Percentiles rank a stretch among this genome's conserved stretches.
phyloP scores from a whole-genome alignment of 2,888 invertebrate species.

The Eugnorisma glareosa region DNA sequence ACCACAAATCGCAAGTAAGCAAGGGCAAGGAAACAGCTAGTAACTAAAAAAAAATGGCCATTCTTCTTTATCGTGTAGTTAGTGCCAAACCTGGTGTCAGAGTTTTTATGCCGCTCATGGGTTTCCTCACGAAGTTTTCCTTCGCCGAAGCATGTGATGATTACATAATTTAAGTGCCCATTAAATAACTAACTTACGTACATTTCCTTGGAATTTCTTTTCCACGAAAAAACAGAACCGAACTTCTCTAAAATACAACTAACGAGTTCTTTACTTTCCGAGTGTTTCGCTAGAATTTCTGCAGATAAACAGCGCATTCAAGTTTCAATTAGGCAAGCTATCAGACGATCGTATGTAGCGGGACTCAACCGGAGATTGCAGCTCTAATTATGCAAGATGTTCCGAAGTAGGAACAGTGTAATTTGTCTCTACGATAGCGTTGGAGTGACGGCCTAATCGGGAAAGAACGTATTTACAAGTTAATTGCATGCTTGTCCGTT shows the following conservation, averaged over 20 bases:
- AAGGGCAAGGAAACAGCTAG: not conserved
- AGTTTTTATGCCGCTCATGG: no score
- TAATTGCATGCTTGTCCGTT: conserved; percentile 59
- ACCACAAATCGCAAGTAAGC: not conserved
- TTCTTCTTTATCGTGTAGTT: no score
- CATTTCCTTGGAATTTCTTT: conserved; percentile 1
- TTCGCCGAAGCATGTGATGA: no score
- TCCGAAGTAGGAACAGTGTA: conserved; percentile 61
- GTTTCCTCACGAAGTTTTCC: no score
- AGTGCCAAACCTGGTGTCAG: no score
- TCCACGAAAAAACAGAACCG: not conserved
- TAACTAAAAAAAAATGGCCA: not conserved
- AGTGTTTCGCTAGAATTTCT: conserved; percentile 65
- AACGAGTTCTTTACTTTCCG: conserved; percentile 53
- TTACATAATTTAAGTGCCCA: no score
- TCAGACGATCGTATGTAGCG: conserved; percentile 73
- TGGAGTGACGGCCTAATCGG: conserved; percentile 64
- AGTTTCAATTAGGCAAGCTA: conserved; percentile 78
- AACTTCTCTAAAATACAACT: conserved; percentile 18
- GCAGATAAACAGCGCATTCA: conserved; percentile 74
- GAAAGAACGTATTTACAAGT: conserved; percentile 65
- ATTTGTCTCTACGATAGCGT: conserved; percentile 67
- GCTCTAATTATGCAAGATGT: conserved; percentile 77
- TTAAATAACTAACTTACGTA: not conserved
- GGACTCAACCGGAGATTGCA: conserved; percentile 79